Conservation (phyloP, 2,888 invertebrate species). For the Rhagophthalmus giganteus region DNA sequence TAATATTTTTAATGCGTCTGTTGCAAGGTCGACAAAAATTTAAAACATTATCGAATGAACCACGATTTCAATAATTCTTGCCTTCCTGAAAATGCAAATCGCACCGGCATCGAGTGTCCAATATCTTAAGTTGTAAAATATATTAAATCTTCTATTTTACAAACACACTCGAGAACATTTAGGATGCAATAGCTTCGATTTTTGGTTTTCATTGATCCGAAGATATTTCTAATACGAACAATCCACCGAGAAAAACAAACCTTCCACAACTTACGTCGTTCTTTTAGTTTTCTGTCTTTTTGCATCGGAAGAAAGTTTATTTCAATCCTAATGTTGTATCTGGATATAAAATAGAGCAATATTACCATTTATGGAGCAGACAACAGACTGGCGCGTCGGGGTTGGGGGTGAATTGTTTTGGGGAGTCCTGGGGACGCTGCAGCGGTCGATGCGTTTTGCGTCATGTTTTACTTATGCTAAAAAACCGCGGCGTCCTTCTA, state of each 20-base stretch:
- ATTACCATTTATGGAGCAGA: constrained; percentile 49
- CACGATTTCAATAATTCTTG: no score
- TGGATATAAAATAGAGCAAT: constrained; percentile 48
- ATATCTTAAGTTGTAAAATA: constrained; percentile 4
- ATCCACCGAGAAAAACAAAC: constrained; percentile 23
- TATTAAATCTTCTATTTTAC: constrained; percentile 3
- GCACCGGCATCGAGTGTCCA: neutral
- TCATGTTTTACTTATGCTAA: constrained; percentile 32
- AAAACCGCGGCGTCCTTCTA: constrained; percentile 1
- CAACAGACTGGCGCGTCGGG: constrained; percentile 48
- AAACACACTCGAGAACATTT: neutral
- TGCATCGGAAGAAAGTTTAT: constrained; percentile 32
- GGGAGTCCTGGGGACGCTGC: constrained; percentile 31
- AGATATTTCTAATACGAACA: constrained; percentile 18
- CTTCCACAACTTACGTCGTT: constrained; percentile 5
- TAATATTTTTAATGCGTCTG: no score
- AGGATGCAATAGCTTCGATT: constrained; percentile 7
- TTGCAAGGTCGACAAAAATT: no score
- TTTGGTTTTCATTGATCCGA: constrained; percentile 14
- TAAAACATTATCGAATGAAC: no score
- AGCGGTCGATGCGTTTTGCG: constrained; percentile 41
- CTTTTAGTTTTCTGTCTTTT: constrained; percentile 17
- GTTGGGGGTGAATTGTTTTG: constrained; percentile 41
- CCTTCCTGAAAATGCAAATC: no score
- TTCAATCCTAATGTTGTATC: constrained; percentile 46